A percentile compares a stretch with the other conserved stretches of the same genome.
Evolutionary conservation across 2,797 vertebrate genomes (phyloP).

Genomic region (Malurus leucopterus): DNA sequence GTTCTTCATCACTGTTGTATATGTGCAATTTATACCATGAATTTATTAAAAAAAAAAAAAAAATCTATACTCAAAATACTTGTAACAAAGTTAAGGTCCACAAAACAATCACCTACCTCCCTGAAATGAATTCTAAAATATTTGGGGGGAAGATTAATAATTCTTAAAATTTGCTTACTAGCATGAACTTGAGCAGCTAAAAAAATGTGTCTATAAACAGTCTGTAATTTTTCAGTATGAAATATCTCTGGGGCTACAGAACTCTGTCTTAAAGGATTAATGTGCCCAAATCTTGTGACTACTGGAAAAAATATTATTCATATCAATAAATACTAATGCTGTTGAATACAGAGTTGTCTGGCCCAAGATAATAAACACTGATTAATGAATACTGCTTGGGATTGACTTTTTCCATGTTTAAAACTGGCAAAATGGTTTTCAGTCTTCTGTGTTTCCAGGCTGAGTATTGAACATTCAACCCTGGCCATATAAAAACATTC

Average conservation of each 20-base stretch:
- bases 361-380: neutral
- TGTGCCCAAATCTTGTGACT: accelerated
- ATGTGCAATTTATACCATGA: accelerated
- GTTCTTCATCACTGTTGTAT: neutral
- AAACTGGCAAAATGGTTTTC: accelerated
- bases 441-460: neutral
- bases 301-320: neutral
- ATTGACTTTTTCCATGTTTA: neutral
- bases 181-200: neutral
- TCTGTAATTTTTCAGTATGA: neutral
- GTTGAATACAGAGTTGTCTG: neutral
- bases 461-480: neutral
- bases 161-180: neutral
- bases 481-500: neutral
- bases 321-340: neutral
- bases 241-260: neutral
- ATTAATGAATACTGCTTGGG: neutral
- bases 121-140: neutral
- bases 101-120: neutral
- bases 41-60: neutral
- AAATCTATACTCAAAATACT: neutral
- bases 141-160: neutral
- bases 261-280: neutral
- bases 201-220: neutral
- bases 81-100: neutral